Conservation (phyloP, 2,113 vertebrate species). For the Loxodonta africana region DNA sequence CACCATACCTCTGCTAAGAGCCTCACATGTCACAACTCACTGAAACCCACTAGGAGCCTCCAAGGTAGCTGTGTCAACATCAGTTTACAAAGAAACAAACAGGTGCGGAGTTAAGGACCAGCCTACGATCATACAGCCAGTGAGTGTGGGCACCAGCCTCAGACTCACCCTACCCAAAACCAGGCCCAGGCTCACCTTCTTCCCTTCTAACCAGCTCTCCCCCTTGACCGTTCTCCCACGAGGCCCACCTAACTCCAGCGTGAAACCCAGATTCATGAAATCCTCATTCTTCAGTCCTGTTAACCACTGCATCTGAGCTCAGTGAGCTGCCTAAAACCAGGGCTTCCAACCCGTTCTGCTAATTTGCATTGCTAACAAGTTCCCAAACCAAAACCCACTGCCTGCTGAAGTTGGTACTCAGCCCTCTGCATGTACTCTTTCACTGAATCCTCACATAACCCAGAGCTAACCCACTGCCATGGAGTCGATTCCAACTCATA, state of each 20-base stretch:
- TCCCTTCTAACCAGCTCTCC: background rate
- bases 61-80: fast-evolving
- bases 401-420: too few species aligned
- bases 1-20: fast-evolving
- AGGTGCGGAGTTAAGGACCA: background rate
- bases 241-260: background rate
- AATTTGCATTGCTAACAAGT: too few species aligned
- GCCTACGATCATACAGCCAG: fast-evolving
- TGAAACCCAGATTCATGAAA: background rate
- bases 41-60: background rate
- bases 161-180: background rate
- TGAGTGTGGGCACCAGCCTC: background rate
- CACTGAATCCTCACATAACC: too few species aligned
- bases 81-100: background rate
- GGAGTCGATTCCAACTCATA: too few species aligned
- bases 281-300: background rate
- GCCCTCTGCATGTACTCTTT: too few species aligned
- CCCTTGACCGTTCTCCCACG: background rate
- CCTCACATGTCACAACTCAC: fast-evolving
- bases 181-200: background rate
- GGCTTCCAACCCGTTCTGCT: background rate
- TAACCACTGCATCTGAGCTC: background rate
- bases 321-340: background rate
- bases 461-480: too few species aligned
- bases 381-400: too few species aligned